Conservation (phyloP, 1,140 invertebrate genomes). For the Trichomalopsis sarcophagae region DNA sequence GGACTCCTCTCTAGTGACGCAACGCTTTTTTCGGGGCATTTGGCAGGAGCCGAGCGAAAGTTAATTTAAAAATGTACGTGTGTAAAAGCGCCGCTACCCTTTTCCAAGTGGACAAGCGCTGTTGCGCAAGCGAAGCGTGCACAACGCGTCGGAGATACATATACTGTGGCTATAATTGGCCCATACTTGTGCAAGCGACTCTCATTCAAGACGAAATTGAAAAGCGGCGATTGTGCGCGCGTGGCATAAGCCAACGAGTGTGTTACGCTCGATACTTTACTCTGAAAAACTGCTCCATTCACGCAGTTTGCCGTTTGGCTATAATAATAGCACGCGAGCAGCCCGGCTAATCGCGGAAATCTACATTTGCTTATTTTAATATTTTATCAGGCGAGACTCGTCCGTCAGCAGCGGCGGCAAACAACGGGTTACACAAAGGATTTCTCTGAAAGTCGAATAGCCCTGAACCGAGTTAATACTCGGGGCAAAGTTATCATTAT, state of each 20-base stretch:
- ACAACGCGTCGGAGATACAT: background rate
- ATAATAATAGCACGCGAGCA: background rate
- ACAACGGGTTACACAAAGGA: background rate
- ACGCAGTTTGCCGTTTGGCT: background rate
- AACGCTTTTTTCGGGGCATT: constrained; percentile 22
- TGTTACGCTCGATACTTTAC: no score
- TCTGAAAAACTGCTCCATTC: background rate
- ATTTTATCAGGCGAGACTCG: background rate
- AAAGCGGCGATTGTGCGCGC: background rate
- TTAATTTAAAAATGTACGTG: background rate
- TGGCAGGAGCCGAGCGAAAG: background rate
- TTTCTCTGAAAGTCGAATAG: background rate
- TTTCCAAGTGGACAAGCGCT: no score
- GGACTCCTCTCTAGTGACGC: background rate
- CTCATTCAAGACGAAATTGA: background rate
- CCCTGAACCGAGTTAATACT: constrained; percentile 8
- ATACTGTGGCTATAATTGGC: background rate
- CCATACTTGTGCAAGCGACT: background rate
- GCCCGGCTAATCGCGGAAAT: background rate
- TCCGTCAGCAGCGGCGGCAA: background rate
- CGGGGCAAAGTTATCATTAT: constrained; percentile 37
- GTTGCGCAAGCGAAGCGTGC: background rate
- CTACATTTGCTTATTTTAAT: background rate
- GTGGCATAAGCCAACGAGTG: no score
- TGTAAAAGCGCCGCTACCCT: background rate